Percentiles rank a stretch among this genome's conserved stretches.
Evolutionary conservation across 2,888 invertebrate species (phyloP).

Genomic region (Frankliniella fusca): DNA sequence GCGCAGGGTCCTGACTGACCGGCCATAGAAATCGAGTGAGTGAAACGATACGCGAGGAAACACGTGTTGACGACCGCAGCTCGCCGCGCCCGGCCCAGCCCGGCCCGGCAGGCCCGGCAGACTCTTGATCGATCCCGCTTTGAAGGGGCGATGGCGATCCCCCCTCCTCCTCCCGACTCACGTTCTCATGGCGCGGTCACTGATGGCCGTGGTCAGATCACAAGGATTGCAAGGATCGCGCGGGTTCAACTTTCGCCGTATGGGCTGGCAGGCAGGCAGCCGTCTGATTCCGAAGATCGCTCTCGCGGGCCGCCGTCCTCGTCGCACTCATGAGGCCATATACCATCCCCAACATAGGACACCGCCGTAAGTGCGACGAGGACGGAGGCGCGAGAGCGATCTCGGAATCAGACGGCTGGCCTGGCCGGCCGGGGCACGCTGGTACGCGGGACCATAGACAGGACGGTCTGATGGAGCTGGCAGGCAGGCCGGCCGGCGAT

Average conservation of each 20-base stretch:
- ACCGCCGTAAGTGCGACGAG: no score
- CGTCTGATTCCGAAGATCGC: no score
- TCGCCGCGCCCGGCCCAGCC: background rate
- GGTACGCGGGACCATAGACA: background rate
- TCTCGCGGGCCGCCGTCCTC: no score
- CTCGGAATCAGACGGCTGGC: no score
- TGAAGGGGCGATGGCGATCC: background rate
- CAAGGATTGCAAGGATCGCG: background rate
- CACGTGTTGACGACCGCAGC: background rate
- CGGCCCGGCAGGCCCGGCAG: background rate
- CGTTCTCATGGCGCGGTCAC: background rate
- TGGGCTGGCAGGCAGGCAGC: background rate
- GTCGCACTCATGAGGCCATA: no score
- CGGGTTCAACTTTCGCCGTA: background rate
- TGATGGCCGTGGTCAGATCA: background rate
- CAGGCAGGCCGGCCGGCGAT: background rate
- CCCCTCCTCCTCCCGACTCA: background rate
- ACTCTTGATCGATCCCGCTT: background rate
- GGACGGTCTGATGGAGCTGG: background rate
- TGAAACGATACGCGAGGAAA: no score
- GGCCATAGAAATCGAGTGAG: no score
- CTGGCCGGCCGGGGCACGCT: background rate
- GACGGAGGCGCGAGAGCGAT: no score
- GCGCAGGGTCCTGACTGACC: no score
- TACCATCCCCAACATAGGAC: no score